Evolutionary conservation across 1,140 invertebrate species (phyloP), one percentile per base, ranked within the genome.

Genomic region (Saccostrea cuccullata): DNA sequence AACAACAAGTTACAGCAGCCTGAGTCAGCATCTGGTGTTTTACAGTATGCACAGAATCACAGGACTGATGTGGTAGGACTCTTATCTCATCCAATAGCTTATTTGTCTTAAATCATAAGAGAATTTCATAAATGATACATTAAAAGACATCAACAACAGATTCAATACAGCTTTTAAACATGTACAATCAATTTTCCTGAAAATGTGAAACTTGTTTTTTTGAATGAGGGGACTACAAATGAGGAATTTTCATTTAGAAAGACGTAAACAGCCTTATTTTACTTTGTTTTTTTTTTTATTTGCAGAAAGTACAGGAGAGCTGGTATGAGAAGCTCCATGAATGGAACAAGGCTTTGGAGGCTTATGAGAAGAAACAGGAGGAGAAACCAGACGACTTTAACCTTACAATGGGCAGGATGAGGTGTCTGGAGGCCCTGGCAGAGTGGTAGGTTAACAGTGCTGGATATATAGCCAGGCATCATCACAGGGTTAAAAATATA

Each of bases 261-360:
- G 47, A 47, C 5, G 5, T 3, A 47, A 47, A 47, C 0, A 8
- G 1, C 47, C 47, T 47, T 47, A 47, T 47, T 47, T 47, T 47
- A 36, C 30, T 1, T n/a, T 47, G 6, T 47, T 47, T 47, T 47
- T 47, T 47, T 1, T 47, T 47, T 47, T 47, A 8, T 86, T 88
- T 89, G 36, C 87, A 95, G 94, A 94, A 95, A 95, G 97, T 99
- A 0, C 98, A 99, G 94, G 98, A 99, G 82, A 96, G 98, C 9
- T 99, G 99, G 99, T 99, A 99, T 94, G 99, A 99, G 94, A 99
- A 99, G 94, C 95, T 99, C 2, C 98, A 99, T 93, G 98, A 99
- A 92, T 99, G 99, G 99, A 98, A 99, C 91, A 98, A 98, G 94
- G 99, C 99, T 0, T 95, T 99, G 20, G 96, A 97, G 87, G 96